Percentiles rank a stretch among this genome's conserved stretches.
Conservation (phyloP, 2,113 vertebrate genomes). For the Bostrychus sinensis region DNA sequence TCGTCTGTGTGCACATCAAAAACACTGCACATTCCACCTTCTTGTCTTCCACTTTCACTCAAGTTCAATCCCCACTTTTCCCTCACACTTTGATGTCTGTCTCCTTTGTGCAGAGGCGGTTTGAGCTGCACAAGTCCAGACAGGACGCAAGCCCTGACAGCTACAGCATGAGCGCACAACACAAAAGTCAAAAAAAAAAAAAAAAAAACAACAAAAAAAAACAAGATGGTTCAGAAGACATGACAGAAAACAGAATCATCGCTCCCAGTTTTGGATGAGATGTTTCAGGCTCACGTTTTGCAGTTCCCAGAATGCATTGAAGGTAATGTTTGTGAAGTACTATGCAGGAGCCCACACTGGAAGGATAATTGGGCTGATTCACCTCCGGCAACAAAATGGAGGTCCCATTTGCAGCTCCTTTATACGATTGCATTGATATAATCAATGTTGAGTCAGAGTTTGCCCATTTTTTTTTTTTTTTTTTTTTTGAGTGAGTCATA, state of each 20-base stretch:
- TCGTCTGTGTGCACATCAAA: slow-evolving; percentile 29
- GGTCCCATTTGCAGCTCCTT: too few species aligned
- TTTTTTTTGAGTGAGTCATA: too few species aligned
- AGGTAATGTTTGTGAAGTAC: not conserved
- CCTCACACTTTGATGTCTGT: slow-evolving; percentile 46
- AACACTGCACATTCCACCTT: slow-evolving; percentile 30
- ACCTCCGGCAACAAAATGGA: too few species aligned
- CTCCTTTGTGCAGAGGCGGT: slow-evolving; percentile 8
- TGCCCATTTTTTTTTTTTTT: too few species aligned
- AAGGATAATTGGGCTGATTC: not conserved
- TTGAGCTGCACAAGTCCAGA: slow-evolving; percentile 34
- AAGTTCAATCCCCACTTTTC: slow-evolving; percentile 45
- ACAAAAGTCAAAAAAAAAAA: too few species aligned
- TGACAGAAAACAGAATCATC: too few species aligned
- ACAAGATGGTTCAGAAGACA: too few species aligned
- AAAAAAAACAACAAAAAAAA: slow-evolving; percentile 12
- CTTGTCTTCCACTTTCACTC: slow-evolving; percentile 49
- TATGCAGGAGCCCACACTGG: not conserved
- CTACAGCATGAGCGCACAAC: slow-evolving; percentile 29
- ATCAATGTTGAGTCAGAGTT: too few species aligned
- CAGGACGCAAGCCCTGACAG: slow-evolving; percentile 39
- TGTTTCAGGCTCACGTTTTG: not conserved
- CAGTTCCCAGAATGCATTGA: not conserved
- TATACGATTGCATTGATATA: too few species aligned
- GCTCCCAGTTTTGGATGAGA: not conserved